These are phyloP conservation scores for Menura novaehollandiae DNA, from an alignment of 2,113 vertebrate genomes.

Conservation along the genomic window DNA sequence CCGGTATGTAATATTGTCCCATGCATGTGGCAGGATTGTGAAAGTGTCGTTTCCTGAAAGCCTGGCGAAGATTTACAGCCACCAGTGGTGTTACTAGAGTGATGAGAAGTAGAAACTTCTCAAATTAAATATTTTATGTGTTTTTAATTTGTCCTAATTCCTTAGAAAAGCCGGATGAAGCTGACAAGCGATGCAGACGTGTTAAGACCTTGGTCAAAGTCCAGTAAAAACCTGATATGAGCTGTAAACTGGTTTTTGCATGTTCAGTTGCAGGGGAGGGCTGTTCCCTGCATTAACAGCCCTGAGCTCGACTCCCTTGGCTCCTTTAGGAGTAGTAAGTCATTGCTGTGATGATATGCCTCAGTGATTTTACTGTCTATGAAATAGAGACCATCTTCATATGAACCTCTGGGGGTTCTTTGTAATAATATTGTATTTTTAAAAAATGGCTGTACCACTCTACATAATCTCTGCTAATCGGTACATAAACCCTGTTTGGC, in stretches of 20 bases:
- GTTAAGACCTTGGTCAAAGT: not conserved
- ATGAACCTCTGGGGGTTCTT: slow-evolving; percentile 61
- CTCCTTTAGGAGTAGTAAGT: slow-evolving; percentile 47
- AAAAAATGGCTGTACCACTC: slow-evolving; percentile 44
- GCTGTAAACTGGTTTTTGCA: not conserved
- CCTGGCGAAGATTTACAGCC: not conserved
- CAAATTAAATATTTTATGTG: not conserved
- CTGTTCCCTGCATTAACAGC: not conserved
- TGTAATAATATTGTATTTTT: slow-evolving; percentile 66
- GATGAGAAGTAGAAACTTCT: not conserved
- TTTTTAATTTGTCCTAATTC: not conserved
- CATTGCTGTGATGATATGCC: slow-evolving; percentile 54
- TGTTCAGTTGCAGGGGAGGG: not conserved
- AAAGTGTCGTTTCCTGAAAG: not conserved
- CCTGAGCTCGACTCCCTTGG: slow-evolving; percentile 39
- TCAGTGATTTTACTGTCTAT: slow-evolving; percentile 66
- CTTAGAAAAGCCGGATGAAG: not conserved
- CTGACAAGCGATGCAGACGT: not conserved
- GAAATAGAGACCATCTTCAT: slow-evolving; percentile 64
- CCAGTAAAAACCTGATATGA: not conserved
- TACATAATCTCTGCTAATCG: slow-evolving; percentile 49
- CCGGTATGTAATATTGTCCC: not conserved
- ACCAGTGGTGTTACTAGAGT: not conserved
- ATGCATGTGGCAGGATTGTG: not conserved
- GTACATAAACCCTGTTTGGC: slow-evolving; percentile 62